Evolutionary conservation across 2,888 invertebrate species (phyloP), one percentile per base, ranked within the genome.

Genomic region (Parapristionchus giblindavisi): DNA sequence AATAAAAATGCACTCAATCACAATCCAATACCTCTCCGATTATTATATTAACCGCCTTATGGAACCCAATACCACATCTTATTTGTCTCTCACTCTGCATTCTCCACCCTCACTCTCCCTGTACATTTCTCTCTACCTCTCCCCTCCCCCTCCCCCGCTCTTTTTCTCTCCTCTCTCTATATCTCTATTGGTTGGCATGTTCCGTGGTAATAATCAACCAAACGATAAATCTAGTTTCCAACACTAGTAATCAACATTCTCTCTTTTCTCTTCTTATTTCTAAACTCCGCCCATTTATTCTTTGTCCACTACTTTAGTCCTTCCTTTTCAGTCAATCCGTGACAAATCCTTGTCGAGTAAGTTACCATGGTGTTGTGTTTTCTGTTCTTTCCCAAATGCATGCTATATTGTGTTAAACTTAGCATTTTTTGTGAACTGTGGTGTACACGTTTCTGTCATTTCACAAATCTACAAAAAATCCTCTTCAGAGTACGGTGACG

Each of bases 401-500:
- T n/a, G n/a, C n/a, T n/a, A n/a, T n/a, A n/a, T n/a, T n/a, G n/a
- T n/a, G n/a, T n/a, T n/a, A n/a, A n/a, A n/a, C n/a, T n/a, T n/a
- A n/a, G n/a, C n/a, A n/a, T n/a, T n/a, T n/a, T n/a, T n/a, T 43
- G 17, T 60, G 36, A n/a, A n/a, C 38, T 60, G 17, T 54, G 1
- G 65, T 43, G 43, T 43, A 1, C 1, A 21, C n/a, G 14, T 1
- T 29, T 65, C 43, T 24, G 6, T 24, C 43, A 27, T 24, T 43
- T 24, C 27, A 8, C 11, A 43, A 24, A 32, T 36, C 27, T 43
- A n/a, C n/a, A n/a, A n/a, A n/a, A n/a, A n/a, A n/a, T 24, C 14
- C 24, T n/a, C 34, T 65, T 8, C 43, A 65, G 65, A 65, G 65
- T 65, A 65, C 65, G 65, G 65, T 43, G 65, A 65, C 43, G 65